Base-by-base conservation (phyloP, 1,140 invertebrate species). In the Nephotettix cincticeps region DNA sequence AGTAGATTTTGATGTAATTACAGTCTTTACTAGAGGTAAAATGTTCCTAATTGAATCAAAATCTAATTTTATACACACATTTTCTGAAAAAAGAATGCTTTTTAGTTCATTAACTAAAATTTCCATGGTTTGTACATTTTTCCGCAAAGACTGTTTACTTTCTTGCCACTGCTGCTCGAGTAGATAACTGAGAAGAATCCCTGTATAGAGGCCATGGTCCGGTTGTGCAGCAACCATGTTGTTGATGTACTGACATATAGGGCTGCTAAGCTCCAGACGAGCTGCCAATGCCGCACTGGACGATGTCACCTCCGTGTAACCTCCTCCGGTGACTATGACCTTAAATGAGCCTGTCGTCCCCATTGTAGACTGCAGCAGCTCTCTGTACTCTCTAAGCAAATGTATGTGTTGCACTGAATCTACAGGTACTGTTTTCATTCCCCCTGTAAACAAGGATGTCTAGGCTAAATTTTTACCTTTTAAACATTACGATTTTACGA, bases 21-120 rank as follows among this genome's bases (percentile, higher is more conserved):
- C 17, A 23, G 30, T 51, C 36, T 29, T 43, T 0, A 54, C 61
- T 51, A 71, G 1, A 1, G 70, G 23, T 29, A 66, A 21, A 14
- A 71, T 47, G 23, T 54, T 43, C n/a, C 13, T 47, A 21, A 51
- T 14, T 28, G 61, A 66, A 71, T 66, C 40, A 51, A 65, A 71
- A 71, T n/a, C 30, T 23, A 71, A 13, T 19, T 13, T 27, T 47
- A 51, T 45, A 47, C 23, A 43, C 25, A 71, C 14, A 29, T 51
- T 29, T 17, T 27, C 23, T n/a, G 61, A 71, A 66, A 27, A n/a
- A 61, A 58, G 30, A 21, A 70, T 13, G 14, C 36, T 40, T 9
- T 40, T 25, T 30, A 29, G 32, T 27, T 23, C 17, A 17, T 63
- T 30, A 21, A 25, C 23, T 14, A 70, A 40, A 6, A 32, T 21